Conservation (phyloP, 2,888 invertebrate genomes). For the Drosophila bunnanda region DNA sequence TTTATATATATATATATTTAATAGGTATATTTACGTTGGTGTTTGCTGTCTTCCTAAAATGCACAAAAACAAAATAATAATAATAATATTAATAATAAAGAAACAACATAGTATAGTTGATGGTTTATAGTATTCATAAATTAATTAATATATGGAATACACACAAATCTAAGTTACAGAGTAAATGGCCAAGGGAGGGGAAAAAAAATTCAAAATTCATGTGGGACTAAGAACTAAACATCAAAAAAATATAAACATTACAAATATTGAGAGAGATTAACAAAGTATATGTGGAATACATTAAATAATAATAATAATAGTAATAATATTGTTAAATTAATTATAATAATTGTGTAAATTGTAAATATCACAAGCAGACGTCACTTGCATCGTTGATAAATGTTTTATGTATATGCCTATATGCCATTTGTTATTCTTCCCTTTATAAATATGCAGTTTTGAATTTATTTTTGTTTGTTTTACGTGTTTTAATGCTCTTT, state of each 20-base stretch:
- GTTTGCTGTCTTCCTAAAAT: constrained; percentile 16
- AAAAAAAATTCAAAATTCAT: constrained; percentile 32
- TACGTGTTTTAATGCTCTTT: background rate
- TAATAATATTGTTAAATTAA: constrained; percentile 31
- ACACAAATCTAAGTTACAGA: constrained; percentile 40
- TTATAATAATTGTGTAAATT: constrained; percentile 73
- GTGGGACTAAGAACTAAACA: constrained; percentile 30
- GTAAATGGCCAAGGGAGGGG: constrained; percentile 41
- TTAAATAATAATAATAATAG: constrained; percentile 22
- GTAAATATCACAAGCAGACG: constrained; percentile 79
- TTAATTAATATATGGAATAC: constrained; percentile 60
- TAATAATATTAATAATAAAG: constrained; percentile 29
- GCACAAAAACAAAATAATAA: constrained; percentile 18
- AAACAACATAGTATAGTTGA: constrained; percentile 45
- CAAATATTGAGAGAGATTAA: constrained; percentile 34
- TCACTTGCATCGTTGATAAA: constrained; percentile 79
- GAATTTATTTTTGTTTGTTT: background rate
- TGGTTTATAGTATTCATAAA: constrained; percentile 32
- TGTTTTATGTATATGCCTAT: constrained; percentile 44
- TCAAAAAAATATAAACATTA: constrained; percentile 50
- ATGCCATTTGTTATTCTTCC: constrained; percentile 22
- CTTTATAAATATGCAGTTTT: constrained; percentile 17
- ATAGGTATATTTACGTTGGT: constrained; percentile 26
- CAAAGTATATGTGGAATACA: constrained; percentile 24
- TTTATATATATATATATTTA: too few relatives aligned